A percentile compares a stretch with the other conserved stretches of the same genome.
These are phyloP conservation scores for Eurytoma californica DNA, from an alignment of 2,888 invertebrate genomes.

Conservation along the genomic window DNA sequence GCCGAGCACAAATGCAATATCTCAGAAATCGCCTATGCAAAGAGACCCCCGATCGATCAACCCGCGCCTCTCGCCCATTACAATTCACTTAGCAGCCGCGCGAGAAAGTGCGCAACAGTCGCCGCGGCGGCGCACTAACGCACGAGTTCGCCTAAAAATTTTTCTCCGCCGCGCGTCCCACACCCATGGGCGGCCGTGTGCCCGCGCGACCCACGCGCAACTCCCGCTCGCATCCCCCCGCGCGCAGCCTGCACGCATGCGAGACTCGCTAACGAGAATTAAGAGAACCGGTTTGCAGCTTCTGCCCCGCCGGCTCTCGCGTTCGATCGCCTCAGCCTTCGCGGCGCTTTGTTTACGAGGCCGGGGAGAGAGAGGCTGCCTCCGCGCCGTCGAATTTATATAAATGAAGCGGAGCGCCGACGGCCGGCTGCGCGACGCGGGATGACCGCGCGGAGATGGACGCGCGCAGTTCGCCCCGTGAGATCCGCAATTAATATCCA, in stretches of 20 bases:
- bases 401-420: constrained; percentile 29
- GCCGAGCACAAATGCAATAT: no score
- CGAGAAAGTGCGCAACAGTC: no score
- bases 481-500: constrained; percentile 56
- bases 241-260: not conserved
- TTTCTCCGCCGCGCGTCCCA: no score
- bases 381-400: constrained; percentile 33
- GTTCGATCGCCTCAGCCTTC: not conserved
- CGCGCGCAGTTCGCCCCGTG: constrained; percentile 17
- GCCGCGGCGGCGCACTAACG: constrained; percentile 8
- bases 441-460: constrained; percentile 3
- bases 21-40: no score
- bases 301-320: constrained; percentile 7
- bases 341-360: constrained; percentile 44
- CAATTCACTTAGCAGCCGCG: constrained; percentile 17
- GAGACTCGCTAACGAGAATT: constrained; percentile 53
- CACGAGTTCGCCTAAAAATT: no score
- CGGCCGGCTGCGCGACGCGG: constrained; percentile 9
- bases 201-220: not conserved
- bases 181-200: no score
- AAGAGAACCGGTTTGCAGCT: constrained; percentile 55
- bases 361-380: not conserved
- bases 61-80: not conserved
- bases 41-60: not conserved
- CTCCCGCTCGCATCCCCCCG: not conserved